Evolutionary conservation across 2,113 vertebrate species (phyloP), one percentile per base, ranked within the genome.

Genomic region (Dolichallabes microphthalmus): DNA sequence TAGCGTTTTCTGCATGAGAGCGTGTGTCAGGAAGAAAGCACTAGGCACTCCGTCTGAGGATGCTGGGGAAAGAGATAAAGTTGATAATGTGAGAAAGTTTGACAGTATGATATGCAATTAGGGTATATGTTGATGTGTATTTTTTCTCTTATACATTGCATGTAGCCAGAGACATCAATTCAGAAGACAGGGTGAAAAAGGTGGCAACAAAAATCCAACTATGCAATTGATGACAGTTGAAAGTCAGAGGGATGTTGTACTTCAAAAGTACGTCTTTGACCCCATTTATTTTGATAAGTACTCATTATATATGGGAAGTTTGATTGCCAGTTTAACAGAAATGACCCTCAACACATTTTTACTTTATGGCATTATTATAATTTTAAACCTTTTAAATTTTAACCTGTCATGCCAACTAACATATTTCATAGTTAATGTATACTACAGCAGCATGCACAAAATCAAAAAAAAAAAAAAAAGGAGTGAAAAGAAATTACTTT

Each of bases 1-100:
- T 78, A 61, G 19, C 68, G 55, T 85, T 87, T 76, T 22, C 10
- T 22, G 35, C 22, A 50, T 13, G 50, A 55, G 76, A 76, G 32
- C 13, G 73, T 76, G 57, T 58, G 63, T 79, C 69, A 50, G 76
- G 50, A 84, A 80, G 61, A 50, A 45, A 32, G 2, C 45, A 60
- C 45, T 14, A 35, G 50, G 50, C 20, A 39, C 45, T 64, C n/a
- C 52, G 50, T 71, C 79, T 52, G 30, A 74, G 58, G 74, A 84
- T 17, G 39, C 20, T 13, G 66, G 55, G 15, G 32, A 58, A 63
- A 80, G 45, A 32, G 64, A 58, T 53, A 32, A 50, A 69, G 58
- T 9, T 50, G 52, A 52, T 15, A 25, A n/a, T 50, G 55, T 27
- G n/a, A 20, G 55, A 35, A 58, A 22, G 35, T 27, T 20, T 39